Percentiles rank a stretch among this genome's conserved stretches.
Conservation (phyloP, 2,797 vertebrate species). For the Natrix natrix region DNA sequence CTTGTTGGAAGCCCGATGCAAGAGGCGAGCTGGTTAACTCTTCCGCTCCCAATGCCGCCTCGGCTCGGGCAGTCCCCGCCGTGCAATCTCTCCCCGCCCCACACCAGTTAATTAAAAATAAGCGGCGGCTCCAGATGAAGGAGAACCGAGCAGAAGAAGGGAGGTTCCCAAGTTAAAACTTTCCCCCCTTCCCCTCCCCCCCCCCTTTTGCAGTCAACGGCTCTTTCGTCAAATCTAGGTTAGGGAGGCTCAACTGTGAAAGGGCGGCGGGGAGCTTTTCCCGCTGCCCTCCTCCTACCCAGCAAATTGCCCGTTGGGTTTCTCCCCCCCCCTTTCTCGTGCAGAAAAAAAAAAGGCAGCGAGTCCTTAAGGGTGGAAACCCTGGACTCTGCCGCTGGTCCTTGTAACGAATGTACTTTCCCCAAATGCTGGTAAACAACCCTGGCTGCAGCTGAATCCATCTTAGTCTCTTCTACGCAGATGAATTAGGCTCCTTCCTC, state of each 20-base stretch:
- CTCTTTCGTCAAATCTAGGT: slow-evolving; percentile 41
- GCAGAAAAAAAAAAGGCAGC: neutral
- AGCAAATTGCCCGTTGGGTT: neutral
- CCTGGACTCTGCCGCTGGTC: neutral
- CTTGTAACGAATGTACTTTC: neutral
- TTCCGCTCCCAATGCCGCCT: neutral
- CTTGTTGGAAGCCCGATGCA: neutral
- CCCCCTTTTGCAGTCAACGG: neutral
- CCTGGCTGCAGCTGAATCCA: neutral
- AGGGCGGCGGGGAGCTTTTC: neutral
- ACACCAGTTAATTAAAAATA: neutral
- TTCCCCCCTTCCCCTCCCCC: neutral
- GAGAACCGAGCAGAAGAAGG: neutral
- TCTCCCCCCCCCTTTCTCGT: fast-evolving
- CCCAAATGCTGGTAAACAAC: neutral
- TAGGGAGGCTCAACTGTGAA: neutral
- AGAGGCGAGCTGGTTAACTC: neutral
- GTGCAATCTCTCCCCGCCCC: neutral
- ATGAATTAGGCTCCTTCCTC: neutral
- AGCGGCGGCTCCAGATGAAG: neutral
- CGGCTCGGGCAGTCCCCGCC: neutral
- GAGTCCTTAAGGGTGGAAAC: neutral
- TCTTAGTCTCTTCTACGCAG: slow-evolving; percentile 13
- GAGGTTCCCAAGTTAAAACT: neutral
- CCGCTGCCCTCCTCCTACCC: neutral